Conservation (phyloP, 2,888 invertebrate species). For the Anorthoa munda region DNA sequence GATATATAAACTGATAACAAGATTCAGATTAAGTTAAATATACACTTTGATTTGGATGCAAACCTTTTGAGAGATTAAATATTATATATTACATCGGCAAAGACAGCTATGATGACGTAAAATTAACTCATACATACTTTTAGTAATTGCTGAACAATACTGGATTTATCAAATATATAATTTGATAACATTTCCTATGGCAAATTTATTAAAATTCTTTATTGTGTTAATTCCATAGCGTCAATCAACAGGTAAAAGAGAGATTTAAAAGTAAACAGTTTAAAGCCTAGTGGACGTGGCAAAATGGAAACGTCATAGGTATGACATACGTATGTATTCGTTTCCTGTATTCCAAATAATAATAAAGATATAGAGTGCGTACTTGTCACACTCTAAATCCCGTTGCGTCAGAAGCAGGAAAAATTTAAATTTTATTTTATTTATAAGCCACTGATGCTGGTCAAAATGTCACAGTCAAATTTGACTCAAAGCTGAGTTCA, state of each 20-base stretch:
- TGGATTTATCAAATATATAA: too few species aligned
- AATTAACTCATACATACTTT: too few species aligned
- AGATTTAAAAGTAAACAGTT: not conserved
- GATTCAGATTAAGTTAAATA: too few species aligned
- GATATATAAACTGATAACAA: too few species aligned
- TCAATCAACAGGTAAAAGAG: not conserved
- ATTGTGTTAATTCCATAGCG: slow-evolving; percentile 1
- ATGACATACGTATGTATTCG: not conserved
- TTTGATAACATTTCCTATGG: too few species aligned
- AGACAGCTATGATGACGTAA: too few species aligned
- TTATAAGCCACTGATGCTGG: slow-evolving; percentile 2
- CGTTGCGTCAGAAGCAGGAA: slow-evolving; percentile 27
- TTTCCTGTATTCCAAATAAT: not conserved
- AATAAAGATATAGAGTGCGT: not conserved
- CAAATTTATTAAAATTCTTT: not conserved
- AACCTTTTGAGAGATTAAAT: too few species aligned
- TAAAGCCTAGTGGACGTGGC: not conserved
- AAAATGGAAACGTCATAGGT: not conserved
- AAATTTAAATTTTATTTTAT: not conserved
- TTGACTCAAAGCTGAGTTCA: not conserved
- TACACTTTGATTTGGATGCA: too few species aligned
- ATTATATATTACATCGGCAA: too few species aligned
- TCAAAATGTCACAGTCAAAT: slow-evolving; percentile 1
- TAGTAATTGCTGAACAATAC: too few species aligned
- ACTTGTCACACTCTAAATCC: slow-evolving; percentile 5